Evolutionary conservation across 2,888 invertebrate species (phyloP), one percentile per base, ranked within the genome.

Genomic region (Cabera pusaria): DNA sequence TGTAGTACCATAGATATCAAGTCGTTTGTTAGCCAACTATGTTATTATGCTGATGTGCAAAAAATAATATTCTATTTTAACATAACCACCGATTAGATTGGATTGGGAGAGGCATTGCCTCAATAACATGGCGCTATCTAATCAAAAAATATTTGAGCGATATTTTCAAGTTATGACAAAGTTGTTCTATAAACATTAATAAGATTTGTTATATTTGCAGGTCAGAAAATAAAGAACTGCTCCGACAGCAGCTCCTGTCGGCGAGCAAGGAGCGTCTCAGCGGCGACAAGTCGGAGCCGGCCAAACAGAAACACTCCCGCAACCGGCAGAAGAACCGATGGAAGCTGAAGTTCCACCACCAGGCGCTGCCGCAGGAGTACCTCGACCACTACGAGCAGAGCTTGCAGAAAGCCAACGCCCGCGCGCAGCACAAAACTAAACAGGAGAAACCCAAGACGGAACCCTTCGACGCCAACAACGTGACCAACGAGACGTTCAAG

Each of bases 291-390:
- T 52, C 69, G 2, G 81, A 81, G 34, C 65, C 72, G 1, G 69
- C 79, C 1, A 79, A 79, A 42, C 70, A 64, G 28, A 85, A 84
- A 52, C 81, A 72, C 51, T 65, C 68, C 16, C 72, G 90, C 18
- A 82, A 65, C 58, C 81, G 92, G n/a, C 89, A 93, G 64, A 92
- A 92, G 72, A 93, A 93, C 23, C 82, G 93, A 55, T 92, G 94
- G 90, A 95, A 95, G 72, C 85, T 95, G 28, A 93, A 95, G 67
- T 95, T 95, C 70, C 95, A 95, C 60, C 95, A 95, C 67, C 95
- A 95, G 69, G 95, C 95, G 0, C 70, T 95, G 35, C 95, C 95
- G 0, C 93, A 94, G 6, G 95, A 94, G 67, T 95, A 95, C 65
- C 89, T 95, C 32, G 94, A 94, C 59, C 95, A 95, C 65, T 95